Base-by-base conservation (phyloP, 2,888 invertebrate genomes). In the Spatulosminthurus flaviceps region DNA sequence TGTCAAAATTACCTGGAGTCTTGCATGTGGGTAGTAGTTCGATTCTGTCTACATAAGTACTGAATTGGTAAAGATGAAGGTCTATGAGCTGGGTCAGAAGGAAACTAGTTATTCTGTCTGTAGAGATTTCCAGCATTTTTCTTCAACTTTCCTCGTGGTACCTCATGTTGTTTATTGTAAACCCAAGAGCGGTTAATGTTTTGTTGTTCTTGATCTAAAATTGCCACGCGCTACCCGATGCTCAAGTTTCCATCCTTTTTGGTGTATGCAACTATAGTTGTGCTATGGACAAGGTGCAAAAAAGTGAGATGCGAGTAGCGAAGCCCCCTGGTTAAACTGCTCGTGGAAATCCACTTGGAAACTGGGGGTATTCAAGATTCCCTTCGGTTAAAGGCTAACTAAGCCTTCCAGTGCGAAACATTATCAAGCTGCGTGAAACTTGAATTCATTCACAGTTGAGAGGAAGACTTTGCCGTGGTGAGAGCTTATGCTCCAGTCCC, bases 181-280 rank as follows among this genome's bases (percentile, higher is more conserved):
- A 51, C 51, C n/a, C 34, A 34, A 34, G 16, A 51, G 51, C 51
- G 51, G 51, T 51, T 51, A 19, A n/a, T 51, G 16, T 51, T 51
- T 51, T n/a, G 51, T 51, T 51, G 51, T 19, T 2, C 51, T 51
- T 4, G 51, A 51, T 51, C 72, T 73, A 73, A 78, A 83, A 82
- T 81, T 80, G 83, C 83, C 83, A 83, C 82, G 83, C 82, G 83
- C 83, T 80, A 79, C 80, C 80, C 79, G 76, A 69, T 70, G 42
- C 72, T 42, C 16, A 42, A 72, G 43, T 43, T 72, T 72, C 72
- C 72, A 26, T 24, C 22, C 5, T 24, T n/a, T n/a, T 43, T 72
- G 22, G 72, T 28, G 42, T 42, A 22, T 43, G 22, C 43, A 24
- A 51, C 5, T 61, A 28, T 13, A 29, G n/a, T 24, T 67, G 22